Evolutionary conservation across 2,113 vertebrate species (phyloP), one percentile per base, ranked within the genome.

Genomic region (Pelecanoides urinatrix): DNA sequence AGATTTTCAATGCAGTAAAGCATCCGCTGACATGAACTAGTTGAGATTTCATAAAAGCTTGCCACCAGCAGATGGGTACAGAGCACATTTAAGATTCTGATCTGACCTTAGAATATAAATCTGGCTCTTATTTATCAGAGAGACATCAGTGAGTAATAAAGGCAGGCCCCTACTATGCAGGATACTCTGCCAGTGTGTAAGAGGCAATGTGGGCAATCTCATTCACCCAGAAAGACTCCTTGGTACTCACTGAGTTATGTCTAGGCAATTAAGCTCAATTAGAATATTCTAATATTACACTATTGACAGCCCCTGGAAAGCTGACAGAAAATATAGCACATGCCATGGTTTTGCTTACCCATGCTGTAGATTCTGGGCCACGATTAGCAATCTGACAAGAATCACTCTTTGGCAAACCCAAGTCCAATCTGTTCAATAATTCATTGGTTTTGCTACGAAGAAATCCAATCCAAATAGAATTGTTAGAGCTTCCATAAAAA

Each of bases 371-470:
- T 50, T 86, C 87, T 25, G 68, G 68, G 9, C 88, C 85, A 76
- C 2, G 11, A 83, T 36, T 44, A 92, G 63, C 75, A 91, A n/a
- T 77, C 44, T 73, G 92, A 97, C 63, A 75, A 85, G 86, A 67
- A 68, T 90, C 95, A 89, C 59, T 94, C 63, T 50, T 71, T 59
- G 96, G 92, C 55, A 74, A 52, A 29, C 40, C 34, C 38, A 53
- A 4, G 2, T 96, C 95, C 91, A 97, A 78, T 94, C 89, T 97
- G 92, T 92, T 97, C 96, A 98, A 94, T 84, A 98, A 97, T 85
- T 96, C 97, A 40, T 67, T 65, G 75, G 89, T 98, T 97, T 97
- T 98, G 92, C 98, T 98, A 89, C 4, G 10, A 78, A 79, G 86
- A 81, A 95, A 98, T 91, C 85, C 65, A 97, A 94, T 90, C 94